Conservation (phyloP, 2,797 vertebrate species). For the Gymnoscopelus braueri region DNA sequence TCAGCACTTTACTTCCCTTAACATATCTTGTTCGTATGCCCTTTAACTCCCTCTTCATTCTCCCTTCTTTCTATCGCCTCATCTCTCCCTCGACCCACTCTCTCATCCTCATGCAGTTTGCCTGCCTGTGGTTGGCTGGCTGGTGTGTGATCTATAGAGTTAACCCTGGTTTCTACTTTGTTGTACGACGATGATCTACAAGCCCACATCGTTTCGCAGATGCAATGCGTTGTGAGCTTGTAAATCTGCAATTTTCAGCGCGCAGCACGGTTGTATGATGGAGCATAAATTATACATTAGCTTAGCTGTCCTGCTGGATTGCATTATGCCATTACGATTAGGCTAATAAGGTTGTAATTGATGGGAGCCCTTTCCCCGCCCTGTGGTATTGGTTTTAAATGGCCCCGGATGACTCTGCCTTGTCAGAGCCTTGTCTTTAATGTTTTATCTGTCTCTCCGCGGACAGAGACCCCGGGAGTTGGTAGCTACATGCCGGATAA, state of each 20-base stretch:
- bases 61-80: not conserved
- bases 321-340: conserved; percentile 79
- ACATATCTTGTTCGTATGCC: conserved; percentile 7
- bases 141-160: conserved; percentile 41
- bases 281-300: conserved; percentile 38
- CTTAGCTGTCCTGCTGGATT: conserved; percentile 66
- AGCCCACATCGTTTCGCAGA: too few species aligned
- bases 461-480: conserved; percentile 49
- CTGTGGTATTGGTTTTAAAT: conserved; percentile 74
- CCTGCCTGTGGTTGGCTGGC: conserved; percentile 35
- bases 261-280: conserved; percentile 13
- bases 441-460: conserved; percentile 65
- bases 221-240: too few species aligned
- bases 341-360: conserved; percentile 76
- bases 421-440: conserved; percentile 72
- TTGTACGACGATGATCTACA: too few species aligned
- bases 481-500: conserved; percentile 29
- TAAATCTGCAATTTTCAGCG: too few species aligned
- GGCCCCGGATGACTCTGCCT: conserved; percentile 66
- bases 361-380: conserved; percentile 71
- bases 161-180: too few species aligned
- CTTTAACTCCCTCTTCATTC: not conserved
- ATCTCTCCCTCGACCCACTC: not conserved
- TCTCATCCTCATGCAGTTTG: conserved; percentile 29
- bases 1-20: conserved; percentile 21